Base-by-base conservation (phyloP, 1,140 invertebrate species). In the Antheraea pernyi region DNA sequence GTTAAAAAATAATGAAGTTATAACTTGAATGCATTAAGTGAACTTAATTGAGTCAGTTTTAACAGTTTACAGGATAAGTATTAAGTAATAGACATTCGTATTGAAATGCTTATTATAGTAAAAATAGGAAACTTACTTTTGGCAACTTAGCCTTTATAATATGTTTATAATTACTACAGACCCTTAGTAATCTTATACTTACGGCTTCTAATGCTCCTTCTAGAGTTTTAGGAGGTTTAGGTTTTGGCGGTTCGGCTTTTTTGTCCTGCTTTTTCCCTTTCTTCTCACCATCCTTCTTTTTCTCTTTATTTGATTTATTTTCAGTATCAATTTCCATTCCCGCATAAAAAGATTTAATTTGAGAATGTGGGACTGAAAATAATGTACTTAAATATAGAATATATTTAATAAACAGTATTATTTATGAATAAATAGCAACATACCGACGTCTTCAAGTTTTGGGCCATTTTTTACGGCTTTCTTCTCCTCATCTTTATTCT, bases 181-280 rank as follows among this genome's bases (percentile, higher is more conserved):
- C 18, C 3, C 0, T n/a, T 65, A 42, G 42, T 65, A 9, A 10
- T 19, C 13, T 7, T 7, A 73, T 65, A 87, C 91, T 91, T 93
- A 96, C 95, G 69, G 82, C 77, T 85, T 94, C 93, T 48, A 96
- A 83, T 22, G 95, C 95, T 81, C 93, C 94, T 81, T 96, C 95
- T 61, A 96, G 90, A 42, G 94, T 94, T 88, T 95, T 96, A 19
- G 95, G 94, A 66, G 89, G 91, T 80, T 95, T 95, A 0, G 93
- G 88, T 84, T 93, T 93, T 11, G 89, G 78, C 19, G 91, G 85
- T 79, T 94, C 93, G 19, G 83, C 79, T 72, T 92, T 91, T 75
- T 95, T 94, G 46, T 94, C 93, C 65, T 81, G 80, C 72, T 88
- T 83, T 68, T 91, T 91, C 85, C 71, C 85, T 71, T 88, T 82